Evolutionary conservation across 2,113 vertebrate species (phyloP).

Genomic region (Antechinus stuartii): DNA sequence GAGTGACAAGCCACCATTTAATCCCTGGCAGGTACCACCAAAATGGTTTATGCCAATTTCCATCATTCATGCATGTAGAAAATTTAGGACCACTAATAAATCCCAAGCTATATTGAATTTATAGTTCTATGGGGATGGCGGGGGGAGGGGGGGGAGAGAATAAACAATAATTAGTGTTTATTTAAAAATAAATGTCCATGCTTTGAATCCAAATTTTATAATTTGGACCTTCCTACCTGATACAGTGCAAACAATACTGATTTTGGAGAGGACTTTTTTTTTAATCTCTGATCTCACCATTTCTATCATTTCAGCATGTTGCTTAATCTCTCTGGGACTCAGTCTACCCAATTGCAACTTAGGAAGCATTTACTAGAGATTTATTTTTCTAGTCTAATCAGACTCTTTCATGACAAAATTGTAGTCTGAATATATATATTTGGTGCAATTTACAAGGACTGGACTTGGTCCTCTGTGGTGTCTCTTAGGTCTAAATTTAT

Average conservation of each 20-base stretch:
- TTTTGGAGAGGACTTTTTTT: background rate
- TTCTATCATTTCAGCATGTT: background rate
- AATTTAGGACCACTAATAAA: background rate
- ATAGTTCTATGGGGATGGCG: background rate
- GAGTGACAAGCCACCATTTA: background rate
- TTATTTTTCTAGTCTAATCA: background rate
- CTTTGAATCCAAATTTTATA: background rate
- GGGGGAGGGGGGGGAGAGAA: too few relatives aligned
- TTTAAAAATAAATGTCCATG: constrained; percentile 20
- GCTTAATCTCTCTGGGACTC: background rate
- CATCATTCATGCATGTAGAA: background rate
- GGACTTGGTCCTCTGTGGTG: background rate
- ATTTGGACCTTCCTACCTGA: background rate
- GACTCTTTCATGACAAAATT: background rate
- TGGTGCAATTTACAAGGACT: background rate
- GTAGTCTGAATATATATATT: background rate
- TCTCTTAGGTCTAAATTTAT: background rate
- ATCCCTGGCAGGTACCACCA: background rate
- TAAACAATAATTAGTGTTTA: background rate
- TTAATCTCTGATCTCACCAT: background rate
- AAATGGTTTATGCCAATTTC: background rate
- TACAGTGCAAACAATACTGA: background rate
- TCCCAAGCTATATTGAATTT: background rate
- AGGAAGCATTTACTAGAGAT: background rate
- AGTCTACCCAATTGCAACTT: background rate